phyloP scores from a whole-genome alignment of 1,140 invertebrate species.

The Venturia canescens region DNA sequence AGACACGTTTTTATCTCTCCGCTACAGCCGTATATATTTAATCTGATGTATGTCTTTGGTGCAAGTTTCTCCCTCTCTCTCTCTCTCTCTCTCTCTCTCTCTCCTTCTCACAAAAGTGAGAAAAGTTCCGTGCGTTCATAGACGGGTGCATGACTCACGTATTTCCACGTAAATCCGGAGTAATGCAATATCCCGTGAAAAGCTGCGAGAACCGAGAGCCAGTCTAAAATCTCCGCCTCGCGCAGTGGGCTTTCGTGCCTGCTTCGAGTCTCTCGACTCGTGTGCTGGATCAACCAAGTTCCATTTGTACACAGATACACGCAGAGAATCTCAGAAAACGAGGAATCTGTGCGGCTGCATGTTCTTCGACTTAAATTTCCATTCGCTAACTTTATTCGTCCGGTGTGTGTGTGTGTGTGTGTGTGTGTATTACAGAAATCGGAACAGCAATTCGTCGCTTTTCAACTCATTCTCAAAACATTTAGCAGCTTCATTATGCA shows the following conservation, averaged over 20 bases:
- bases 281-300: conserved; percentile 31
- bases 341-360: not conserved
- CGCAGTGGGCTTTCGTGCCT: not conserved
- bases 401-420: too few relatives aligned
- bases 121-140: conserved; percentile 32
- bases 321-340: not conserved
- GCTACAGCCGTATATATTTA: conserved; percentile 7
- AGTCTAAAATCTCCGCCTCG: conserved; percentile 31
- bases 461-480: not conserved
- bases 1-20: not conserved
- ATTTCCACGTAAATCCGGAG: conserved; percentile 41
- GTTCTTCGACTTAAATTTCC: not conserved
- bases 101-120: not conserved
- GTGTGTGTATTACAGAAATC: too few relatives aligned
- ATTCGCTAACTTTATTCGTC: too few relatives aligned
- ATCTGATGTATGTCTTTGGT: not conserved
- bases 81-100: not conserved
- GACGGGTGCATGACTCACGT: conserved; percentile 38
- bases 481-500: not conserved
- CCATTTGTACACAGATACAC: conserved; percentile 11
- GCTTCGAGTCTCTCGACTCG: not conserved
- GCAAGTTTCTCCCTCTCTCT: not conserved
- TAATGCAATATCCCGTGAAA: conserved; percentile 27
- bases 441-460: too few relatives aligned
- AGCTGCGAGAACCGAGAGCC: not conserved